phyloP scores from a whole-genome alignment of 2,113 vertebrate species.

The Urocitellus parryii region DNA sequence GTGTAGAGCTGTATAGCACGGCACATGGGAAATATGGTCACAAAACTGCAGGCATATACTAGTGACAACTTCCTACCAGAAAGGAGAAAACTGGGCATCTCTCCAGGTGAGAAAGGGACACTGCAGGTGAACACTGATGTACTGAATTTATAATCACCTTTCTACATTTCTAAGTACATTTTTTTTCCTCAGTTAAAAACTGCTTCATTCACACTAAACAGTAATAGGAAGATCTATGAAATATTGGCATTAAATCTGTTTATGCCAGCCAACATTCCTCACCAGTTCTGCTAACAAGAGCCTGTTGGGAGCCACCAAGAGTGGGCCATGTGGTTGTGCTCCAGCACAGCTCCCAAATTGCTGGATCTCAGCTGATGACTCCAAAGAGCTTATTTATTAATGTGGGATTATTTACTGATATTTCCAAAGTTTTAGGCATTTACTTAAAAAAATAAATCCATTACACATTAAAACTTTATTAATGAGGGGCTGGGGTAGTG shows the following conservation, averaged over 20 bases:
- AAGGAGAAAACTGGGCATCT: not conserved
- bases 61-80: not conserved
- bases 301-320: too few relatives aligned
- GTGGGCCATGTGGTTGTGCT: too few relatives aligned
- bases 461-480: not conserved
- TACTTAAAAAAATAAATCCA: not conserved
- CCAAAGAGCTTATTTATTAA: not conserved
- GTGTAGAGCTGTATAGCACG: not conserved
- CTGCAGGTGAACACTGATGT: rapidly evolving
- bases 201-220: not conserved
- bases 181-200: not conserved
- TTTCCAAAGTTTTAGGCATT: not conserved
- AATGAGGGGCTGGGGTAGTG: not conserved
- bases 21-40: not conserved
- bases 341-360: not conserved
- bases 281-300: not conserved
- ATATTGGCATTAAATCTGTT: not conserved
- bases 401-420: not conserved
- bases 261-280: not conserved
- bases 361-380: not conserved
- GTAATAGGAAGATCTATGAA: not conserved
- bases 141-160: not conserved
- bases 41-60: not conserved
- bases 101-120: too few relatives aligned
- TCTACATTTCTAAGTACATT: not conserved